Conservation (phyloP, 2,113 vertebrate genomes). For the Ceuthmochares aereus region DNA sequence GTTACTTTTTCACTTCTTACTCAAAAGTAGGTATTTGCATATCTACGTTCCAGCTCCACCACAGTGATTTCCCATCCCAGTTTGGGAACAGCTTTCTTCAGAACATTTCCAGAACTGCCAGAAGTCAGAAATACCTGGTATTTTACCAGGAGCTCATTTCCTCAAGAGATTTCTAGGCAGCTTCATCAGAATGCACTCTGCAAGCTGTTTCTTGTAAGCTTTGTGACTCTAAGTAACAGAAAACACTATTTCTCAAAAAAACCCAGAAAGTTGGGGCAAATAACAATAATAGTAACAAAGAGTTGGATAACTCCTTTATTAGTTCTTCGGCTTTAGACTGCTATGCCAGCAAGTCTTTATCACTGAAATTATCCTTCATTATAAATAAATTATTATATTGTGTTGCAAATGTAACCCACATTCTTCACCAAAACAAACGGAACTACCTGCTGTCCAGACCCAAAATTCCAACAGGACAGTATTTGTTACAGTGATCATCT, state of each 20-base stretch:
- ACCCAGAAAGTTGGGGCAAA: neutral
- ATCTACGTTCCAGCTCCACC: neutral
- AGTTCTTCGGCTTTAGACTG: neutral
- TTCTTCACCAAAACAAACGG: slow-evolving; percentile 57
- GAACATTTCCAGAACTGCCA: slow-evolving; percentile 12
- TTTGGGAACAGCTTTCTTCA: slow-evolving; percentile 11
- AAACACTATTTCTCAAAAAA: neutral
- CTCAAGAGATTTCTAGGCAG: slow-evolving; percentile 6
- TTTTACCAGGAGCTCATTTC: slow-evolving; percentile 31
- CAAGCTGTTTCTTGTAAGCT: neutral
- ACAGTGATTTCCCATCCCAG: neutral
- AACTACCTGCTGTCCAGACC: slow-evolving; percentile 48
- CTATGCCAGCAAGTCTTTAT: slow-evolving; percentile 28
- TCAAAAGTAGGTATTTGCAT: neutral
- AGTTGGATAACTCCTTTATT: neutral
- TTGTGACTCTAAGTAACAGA: neutral
- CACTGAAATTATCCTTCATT: slow-evolving; percentile 43
- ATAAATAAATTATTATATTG: slow-evolving; percentile 61
- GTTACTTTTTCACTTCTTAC: neutral
- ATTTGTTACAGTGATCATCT: neutral
- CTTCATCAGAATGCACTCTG: neutral
- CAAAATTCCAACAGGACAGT: slow-evolving; percentile 36
- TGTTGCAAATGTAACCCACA: slow-evolving; percentile 50
- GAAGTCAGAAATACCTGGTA: slow-evolving; percentile 32
- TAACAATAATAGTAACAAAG: neutral